A percentile compares a stretch with the other conserved stretches of the same genome.
Evolutionary conservation across 2,113 vertebrate species (phyloP).

Genomic region (Merops nubicus): DNA sequence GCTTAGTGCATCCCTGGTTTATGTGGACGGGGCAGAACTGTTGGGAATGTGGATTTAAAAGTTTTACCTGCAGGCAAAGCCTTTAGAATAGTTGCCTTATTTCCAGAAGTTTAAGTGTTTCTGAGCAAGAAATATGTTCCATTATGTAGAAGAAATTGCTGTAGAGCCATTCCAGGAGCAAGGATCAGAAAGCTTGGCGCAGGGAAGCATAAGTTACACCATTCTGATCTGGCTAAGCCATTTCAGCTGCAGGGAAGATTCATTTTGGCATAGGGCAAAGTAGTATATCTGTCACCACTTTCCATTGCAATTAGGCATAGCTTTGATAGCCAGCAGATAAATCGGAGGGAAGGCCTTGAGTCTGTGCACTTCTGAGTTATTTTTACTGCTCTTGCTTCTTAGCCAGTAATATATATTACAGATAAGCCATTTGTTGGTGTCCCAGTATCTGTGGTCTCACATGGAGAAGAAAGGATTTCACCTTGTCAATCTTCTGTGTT

Average conservation of each 20-base stretch:
- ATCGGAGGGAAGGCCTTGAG: not conserved
- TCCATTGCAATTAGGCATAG: not conserved
- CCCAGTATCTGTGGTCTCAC: not conserved
- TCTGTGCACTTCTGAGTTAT: not conserved
- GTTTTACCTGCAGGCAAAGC: not conserved
- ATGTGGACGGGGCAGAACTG: rapidly evolving
- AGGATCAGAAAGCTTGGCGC: not conserved
- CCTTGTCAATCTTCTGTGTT: not conserved
- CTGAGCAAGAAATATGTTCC: not conserved
- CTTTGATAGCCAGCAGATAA: conserved; percentile 23
- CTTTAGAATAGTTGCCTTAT: not conserved
- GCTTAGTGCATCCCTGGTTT: not conserved
- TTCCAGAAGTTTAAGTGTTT: not conserved
- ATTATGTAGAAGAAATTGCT: not conserved
- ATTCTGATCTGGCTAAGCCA: conserved; percentile 10
- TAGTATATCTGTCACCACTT: conserved; percentile 33
- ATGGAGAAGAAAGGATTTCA: not conserved
- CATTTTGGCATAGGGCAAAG: conserved; percentile 4
- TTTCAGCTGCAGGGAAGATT: not conserved
- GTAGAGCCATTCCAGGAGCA: not conserved
- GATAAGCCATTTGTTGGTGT: not conserved
- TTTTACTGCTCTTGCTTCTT: not conserved
- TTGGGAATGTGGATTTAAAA: not conserved
- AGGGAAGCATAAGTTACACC: not conserved
- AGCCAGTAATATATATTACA: not conserved